Evolutionary conservation across 2,888 invertebrate species (phyloP), one percentile per base, ranked within the genome.

Genomic region (Brachynemurus nebulosus): DNA sequence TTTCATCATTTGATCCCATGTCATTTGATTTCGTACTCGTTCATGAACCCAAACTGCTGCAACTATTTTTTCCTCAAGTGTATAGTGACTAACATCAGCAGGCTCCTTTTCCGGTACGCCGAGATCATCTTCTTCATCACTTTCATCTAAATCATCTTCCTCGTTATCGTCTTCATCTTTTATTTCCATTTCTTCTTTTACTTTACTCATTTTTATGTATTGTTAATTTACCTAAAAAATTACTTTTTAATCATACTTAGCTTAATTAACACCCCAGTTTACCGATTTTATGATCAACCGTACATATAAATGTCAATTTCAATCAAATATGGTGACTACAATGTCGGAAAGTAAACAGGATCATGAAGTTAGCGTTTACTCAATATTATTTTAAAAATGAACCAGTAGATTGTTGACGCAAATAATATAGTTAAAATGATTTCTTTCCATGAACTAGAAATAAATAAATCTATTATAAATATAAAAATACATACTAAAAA

Each of bases 21-120:
- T 48, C 27, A 42, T 35, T 35, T 35, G 55, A 2, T 59, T 57
- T 36, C 54, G 52, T 35, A 56, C 57, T 16, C 64, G 54, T 50
- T 64, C 64, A 40, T 64, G 64, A 14, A 63, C 62, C 64, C 64
- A 64, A 21, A 61, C 64, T 2, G 62, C 63, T 0, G 63, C 58
- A 18, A 64, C 56, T 4, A 63, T 49, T 25, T 63, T 51, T 50
- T 64, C 59, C 42, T 63, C 64, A 16, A 64, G 55, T 4, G 55
- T 59, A 18, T 44, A 38, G 19, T 44, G 44, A 38, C 44, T 34
- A 35, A 60, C 63, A 25, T 52, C 59, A 1, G 63, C 62, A 1
- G 62, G 63, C 42, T 63, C 63, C 9, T 62, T 57, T 9, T 47
- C 53, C 11, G 42, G 42, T 16, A 42, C 47, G n/a, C 33, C 43